Evolutionary conservation across 2,797 vertebrate genomes (phyloP).

Genomic region (Pogoniulus pusillus): DNA sequence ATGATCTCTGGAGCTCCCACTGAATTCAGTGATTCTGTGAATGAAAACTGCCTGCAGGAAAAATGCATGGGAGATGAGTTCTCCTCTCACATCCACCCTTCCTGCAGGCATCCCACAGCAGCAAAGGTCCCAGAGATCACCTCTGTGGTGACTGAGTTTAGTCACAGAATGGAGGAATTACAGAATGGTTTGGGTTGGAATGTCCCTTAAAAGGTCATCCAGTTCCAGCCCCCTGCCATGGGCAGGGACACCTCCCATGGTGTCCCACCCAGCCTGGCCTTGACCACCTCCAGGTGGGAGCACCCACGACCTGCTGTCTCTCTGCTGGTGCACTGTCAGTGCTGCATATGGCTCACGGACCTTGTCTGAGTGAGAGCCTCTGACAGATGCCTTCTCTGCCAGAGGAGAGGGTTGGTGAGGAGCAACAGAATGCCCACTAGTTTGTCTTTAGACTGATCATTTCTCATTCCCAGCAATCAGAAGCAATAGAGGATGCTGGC

Average conservation of each 20-base stretch:
- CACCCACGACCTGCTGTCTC: background rate
- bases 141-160: background rate
- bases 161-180: background rate
- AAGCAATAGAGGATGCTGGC: background rate
- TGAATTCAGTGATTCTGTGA: background rate
- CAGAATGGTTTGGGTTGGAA: no score
- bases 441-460: background rate
- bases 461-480: background rate
- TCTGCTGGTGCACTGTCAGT: accelerated
- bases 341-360: background rate
- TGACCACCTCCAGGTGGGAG: no score
- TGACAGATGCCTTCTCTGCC: background rate
- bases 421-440: background rate
- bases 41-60: background rate
- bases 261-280: no score
- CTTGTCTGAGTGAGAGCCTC: background rate
- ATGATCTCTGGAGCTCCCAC: no score
- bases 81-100: background rate
- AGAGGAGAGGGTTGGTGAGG: background rate
- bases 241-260: no score
- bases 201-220: no score
- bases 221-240: no score
- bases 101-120: background rate
- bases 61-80: background rate
- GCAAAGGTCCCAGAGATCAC: background rate